Conservation (phyloP, 2,113 vertebrate genomes). For the Caranx ignobilis region DNA sequence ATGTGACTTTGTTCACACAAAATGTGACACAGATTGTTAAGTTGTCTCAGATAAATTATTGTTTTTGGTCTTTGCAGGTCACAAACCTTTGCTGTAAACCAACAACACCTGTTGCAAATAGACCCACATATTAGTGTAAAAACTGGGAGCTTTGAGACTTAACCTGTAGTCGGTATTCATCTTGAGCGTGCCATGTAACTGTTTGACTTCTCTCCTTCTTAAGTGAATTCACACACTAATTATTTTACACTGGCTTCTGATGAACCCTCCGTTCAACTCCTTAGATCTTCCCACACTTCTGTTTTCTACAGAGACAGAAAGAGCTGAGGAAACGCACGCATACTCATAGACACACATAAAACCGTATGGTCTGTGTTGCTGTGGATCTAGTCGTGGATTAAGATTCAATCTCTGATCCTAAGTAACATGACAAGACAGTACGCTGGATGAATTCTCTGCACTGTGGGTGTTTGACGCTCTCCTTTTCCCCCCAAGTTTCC, state of each 20-base stretch:
- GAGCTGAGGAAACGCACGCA: conserved; percentile 46
- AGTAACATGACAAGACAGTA: conserved; percentile 69
- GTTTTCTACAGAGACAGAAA: conserved; percentile 63
- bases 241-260: conserved; percentile 62
- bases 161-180: conserved; percentile 46
- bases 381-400: conserved; percentile 78
- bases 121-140: not conserved
- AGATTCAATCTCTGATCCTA: conserved; percentile 72
- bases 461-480: not conserved
- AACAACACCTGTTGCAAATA: not conserved
- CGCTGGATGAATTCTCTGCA: conserved; percentile 52
- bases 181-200: conserved; percentile 46
- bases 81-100: not conserved
- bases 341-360: conserved; percentile 45
- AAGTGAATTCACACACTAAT: conserved; percentile 70
- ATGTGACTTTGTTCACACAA: not conserved
- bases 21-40: not conserved
- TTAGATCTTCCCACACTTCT: conserved; percentile 77
- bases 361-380: conserved; percentile 50
- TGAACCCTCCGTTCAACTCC: conserved; percentile 64
- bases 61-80: not conserved
- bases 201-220: conserved; percentile 56
- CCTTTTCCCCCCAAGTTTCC: conserved; percentile 22
- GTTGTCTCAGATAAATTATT: not conserved
- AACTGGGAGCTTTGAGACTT: conserved; percentile 15